Conservation (phyloP, 2,888 invertebrate genomes). For the Stictocephala bisonia region DNA sequence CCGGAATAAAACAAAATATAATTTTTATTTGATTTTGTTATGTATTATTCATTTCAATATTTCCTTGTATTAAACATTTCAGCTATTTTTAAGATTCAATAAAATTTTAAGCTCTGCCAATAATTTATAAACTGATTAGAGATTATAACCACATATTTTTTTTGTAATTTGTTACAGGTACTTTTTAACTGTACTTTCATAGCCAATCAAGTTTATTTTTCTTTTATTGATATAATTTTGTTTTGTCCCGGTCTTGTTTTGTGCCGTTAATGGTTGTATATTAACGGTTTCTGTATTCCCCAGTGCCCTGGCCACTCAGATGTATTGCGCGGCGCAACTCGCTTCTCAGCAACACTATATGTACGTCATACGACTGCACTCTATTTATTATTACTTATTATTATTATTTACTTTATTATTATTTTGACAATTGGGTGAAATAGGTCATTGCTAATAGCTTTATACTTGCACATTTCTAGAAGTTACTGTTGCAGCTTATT, state of each 20-base stretch:
- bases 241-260: conserved; percentile 14
- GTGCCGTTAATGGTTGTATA: not conserved
- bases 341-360: conserved; percentile 94
- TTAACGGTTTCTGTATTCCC: conserved; percentile 59
- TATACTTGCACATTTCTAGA: no score
- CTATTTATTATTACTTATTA: conserved; percentile 10
- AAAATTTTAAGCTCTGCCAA: no score
- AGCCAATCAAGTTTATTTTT: not conserved
- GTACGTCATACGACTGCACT: conserved; percentile 73
- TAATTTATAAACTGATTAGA: no score
- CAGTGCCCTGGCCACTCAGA: conserved; percentile 97
- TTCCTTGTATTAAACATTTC: no score
- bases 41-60: not conserved
- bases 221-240: not conserved
- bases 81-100: no score
- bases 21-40: conserved; percentile 1
- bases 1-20: not conserved
- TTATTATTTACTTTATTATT: conserved; percentile 28
- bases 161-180: no score
- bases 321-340: conserved; percentile 92
- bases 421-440: conserved; percentile 27
- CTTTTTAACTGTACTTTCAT: not conserved
- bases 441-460: not conserved
- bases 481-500: no score
- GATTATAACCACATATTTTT: no score